Base-by-base conservation (phyloP, 2,888 invertebrate genomes). In the Crossocerus cetratus region DNA sequence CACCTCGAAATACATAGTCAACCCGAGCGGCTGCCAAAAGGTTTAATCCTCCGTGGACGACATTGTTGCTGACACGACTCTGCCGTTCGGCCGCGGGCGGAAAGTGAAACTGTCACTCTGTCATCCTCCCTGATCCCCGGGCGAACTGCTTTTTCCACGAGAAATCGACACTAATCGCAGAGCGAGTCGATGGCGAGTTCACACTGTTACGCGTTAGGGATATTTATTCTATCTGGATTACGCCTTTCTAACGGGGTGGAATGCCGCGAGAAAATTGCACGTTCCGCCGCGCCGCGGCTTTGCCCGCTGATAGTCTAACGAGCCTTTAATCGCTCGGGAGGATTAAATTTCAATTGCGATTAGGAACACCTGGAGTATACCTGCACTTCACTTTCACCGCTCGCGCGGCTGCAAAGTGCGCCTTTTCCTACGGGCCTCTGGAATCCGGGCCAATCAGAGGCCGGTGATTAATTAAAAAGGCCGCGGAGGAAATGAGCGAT, bases 11-110 rank as follows among this genome's bases (percentile, higher is more conserved):
- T 81, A 84, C 78, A 72, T 66, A 69, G 69, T 75, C 76, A 83
- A 69, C 63, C 63, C 23, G 55, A 59, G 57, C 72, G 78, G 79
- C 80, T 85, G 85, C 82, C 82, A 85, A 85, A 83, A 83, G 79
- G 77, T 79, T 77, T 80, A 73, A 79, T 82, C 74, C 72, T 58
- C 55, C 63, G 54, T 57, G 58, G 55, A 60, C 70, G 72, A 72
- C 76, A 83, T 83, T 83, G 78, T 81, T 66, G 42, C 65, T 42
- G 43, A 32, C 32, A 5, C 8, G 4, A 32, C n/a, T 32, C 8
- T 32, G 11, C 8, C 11, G 5, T 11, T 32, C 11, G n/a, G n/a
- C n/a, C n/a, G n/a, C 32, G 5, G 14, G 16, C 4, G 14, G 49
- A 49, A 49, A 49, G 49, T 49, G 49, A 49, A 49, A 49, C 49